These are phyloP conservation scores for Daphoenositta chrysoptera DNA, from an alignment of 2,113 vertebrate species.

Conservation along the genomic window DNA sequence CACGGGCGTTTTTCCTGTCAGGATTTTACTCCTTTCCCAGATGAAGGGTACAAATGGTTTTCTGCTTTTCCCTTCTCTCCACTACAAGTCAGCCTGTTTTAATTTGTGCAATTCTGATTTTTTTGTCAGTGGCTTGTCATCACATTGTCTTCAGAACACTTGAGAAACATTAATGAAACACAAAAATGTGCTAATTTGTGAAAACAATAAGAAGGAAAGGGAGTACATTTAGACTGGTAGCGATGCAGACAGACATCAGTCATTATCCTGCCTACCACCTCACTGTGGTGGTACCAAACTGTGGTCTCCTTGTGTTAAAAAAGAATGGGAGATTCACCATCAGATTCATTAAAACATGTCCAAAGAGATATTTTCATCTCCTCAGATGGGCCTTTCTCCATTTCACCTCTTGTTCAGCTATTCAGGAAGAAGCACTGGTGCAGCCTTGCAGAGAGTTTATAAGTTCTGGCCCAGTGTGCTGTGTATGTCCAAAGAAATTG, in stretches of 20 bases:
- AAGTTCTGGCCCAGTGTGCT: background rate
- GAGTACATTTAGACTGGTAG: background rate
- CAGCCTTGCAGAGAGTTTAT: background rate
- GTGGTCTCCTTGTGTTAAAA: background rate
- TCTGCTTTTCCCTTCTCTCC: background rate
- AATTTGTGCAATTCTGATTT: background rate
- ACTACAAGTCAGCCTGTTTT: background rate
- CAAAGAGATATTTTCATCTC: background rate
- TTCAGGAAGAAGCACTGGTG: background rate
- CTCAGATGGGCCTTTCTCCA: background rate
- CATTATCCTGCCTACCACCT: background rate
- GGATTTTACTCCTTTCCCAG: background rate
- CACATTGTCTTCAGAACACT: background rate
- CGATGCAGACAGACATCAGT: background rate
- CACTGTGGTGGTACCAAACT: background rate
- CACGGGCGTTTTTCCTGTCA: background rate
- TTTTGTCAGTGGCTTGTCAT: background rate
- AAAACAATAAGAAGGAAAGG: background rate
- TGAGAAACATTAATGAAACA: background rate
- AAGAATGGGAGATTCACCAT: background rate
- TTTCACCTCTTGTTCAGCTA: background rate
- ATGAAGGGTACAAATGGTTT: background rate
- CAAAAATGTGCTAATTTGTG: background rate
- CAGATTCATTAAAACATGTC: background rate
- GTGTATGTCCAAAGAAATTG: background rate